Conservation (phyloP, 1,140 invertebrate species). For the Penaeus indicus region DNA sequence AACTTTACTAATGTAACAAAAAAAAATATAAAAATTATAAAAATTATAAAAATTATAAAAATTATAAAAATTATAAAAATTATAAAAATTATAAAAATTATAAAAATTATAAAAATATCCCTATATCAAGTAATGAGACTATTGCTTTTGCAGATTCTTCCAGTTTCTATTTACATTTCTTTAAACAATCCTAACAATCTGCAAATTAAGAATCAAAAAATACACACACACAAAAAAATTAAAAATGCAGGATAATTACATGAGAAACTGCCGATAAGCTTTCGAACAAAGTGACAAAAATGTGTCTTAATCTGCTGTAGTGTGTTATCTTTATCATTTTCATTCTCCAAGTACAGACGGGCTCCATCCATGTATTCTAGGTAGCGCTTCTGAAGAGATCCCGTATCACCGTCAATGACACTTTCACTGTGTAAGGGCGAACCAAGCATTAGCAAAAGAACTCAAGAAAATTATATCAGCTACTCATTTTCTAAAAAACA, state of each 20-base stretch:
- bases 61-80: too few species aligned
- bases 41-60: too few species aligned
- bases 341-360: slow-evolving; percentile 89
- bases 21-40: too few species aligned
- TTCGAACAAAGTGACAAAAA: slow-evolving; percentile 93
- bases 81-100: slow-evolving; percentile 67
- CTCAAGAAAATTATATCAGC: too few species aligned
- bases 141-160: neutral
- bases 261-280: slow-evolving; percentile 93
- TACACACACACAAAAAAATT: neutral
- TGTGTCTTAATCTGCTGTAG: slow-evolving; percentile 89
- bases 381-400: slow-evolving; percentile 86
- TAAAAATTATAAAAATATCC: neutral
- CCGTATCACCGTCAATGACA: slow-evolving; percentile 86
- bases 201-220: neutral
- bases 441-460: neutral
- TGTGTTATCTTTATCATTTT: slow-evolving; percentile 87
- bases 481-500: too few species aligned
- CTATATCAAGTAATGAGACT: neutral
- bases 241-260: slow-evolving; percentile 77
- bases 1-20: slow-evolving; percentile 92
- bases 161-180: neutral
- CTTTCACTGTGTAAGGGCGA: slow-evolving; percentile 76
- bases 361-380: slow-evolving; percentile 97
- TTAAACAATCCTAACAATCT: neutral